Conservation (phyloP, 2,888 invertebrate genomes). For the Gerris lacustris region DNA sequence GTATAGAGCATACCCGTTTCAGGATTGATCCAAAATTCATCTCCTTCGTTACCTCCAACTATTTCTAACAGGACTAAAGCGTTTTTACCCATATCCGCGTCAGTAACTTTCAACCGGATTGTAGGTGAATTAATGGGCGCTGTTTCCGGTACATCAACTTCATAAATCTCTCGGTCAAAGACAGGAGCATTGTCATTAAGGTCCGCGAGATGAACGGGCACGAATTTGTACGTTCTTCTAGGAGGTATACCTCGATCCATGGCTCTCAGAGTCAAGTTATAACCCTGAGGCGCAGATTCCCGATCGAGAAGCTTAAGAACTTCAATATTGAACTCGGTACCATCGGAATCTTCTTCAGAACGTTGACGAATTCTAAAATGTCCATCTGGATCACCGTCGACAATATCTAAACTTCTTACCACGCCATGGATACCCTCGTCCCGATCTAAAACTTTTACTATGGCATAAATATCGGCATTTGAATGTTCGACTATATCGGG, state of each 20-base stretch:
- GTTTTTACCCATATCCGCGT: constrained; percentile 70
- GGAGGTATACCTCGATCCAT: constrained; percentile 71
- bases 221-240: constrained; percentile 61
- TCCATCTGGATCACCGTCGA: constrained; percentile 80
- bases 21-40: constrained; percentile 74
- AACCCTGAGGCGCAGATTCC: constrained; percentile 65
- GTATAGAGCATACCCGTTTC: constrained; percentile 83
- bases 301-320: constrained; percentile 64
- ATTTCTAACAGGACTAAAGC: constrained; percentile 77
- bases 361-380: constrained; percentile 62
- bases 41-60: constrained; percentile 81
- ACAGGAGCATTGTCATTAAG: constrained; percentile 76
- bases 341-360: constrained; percentile 35
- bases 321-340: constrained; percentile 65
- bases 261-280: constrained; percentile 76
- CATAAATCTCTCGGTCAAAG: constrained; percentile 74
- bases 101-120: constrained; percentile 72
- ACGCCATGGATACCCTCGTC: constrained; percentile 77
- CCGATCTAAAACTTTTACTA: constrained; percentile 68
- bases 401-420: constrained; percentile 67
- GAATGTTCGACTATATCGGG: constrained; percentile 71
- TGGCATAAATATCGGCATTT: constrained; percentile 75
- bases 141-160: constrained; percentile 75
- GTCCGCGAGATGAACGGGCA: constrained; percentile 69
- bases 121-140: constrained; percentile 81